Percentiles rank a stretch among this genome's conserved stretches.
Evolutionary conservation across 2,797 vertebrate genomes (phyloP).

Genomic region (Malacoctenus gilli): DNA sequence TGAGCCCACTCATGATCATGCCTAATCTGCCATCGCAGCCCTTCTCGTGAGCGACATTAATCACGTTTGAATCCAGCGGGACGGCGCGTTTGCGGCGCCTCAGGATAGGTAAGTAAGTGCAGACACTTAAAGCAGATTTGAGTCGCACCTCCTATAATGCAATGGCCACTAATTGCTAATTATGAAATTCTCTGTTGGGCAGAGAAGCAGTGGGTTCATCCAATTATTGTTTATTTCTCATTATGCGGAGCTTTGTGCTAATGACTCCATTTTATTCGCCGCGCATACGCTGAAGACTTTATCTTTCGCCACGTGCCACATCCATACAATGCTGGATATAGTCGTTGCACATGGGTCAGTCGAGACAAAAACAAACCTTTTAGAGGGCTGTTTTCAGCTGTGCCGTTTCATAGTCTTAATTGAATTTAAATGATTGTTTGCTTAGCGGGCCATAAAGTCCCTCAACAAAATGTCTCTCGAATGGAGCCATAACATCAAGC

Average conservation of each 20-base stretch:
- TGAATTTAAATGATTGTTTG: slow-evolving; percentile 80
- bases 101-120: slow-evolving; percentile 62
- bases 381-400: slow-evolving; percentile 60
- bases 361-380: slow-evolving; percentile 65
- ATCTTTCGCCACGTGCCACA: slow-evolving; percentile 41
- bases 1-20: slow-evolving; percentile 78
- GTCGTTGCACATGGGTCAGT: slow-evolving; percentile 60
- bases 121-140: slow-evolving; percentile 66
- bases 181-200: slow-evolving; percentile 69
- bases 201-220: slow-evolving; percentile 55
- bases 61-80: slow-evolving; percentile 73
- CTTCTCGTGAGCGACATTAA: slow-evolving; percentile 77
- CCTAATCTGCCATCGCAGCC: slow-evolving; percentile 81
- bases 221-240: slow-evolving; percentile 73
- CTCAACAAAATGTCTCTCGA: slow-evolving; percentile 59
- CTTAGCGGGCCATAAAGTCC: slow-evolving; percentile 70
- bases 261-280: slow-evolving; percentile 68
- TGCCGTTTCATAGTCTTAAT: slow-evolving; percentile 69
- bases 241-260: slow-evolving; percentile 64
- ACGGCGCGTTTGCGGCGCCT: slow-evolving; percentile 70
- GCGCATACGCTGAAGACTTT: slow-evolving; percentile 44
- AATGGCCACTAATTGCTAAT: slow-evolving; percentile 77
- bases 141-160: slow-evolving; percentile 67
- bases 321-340: slow-evolving; percentile 35
- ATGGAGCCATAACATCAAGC: slow-evolving; percentile 71